Evolutionary conservation across 2,113 vertebrate species (phyloP).

Genomic region (Smithornis capensis): DNA sequence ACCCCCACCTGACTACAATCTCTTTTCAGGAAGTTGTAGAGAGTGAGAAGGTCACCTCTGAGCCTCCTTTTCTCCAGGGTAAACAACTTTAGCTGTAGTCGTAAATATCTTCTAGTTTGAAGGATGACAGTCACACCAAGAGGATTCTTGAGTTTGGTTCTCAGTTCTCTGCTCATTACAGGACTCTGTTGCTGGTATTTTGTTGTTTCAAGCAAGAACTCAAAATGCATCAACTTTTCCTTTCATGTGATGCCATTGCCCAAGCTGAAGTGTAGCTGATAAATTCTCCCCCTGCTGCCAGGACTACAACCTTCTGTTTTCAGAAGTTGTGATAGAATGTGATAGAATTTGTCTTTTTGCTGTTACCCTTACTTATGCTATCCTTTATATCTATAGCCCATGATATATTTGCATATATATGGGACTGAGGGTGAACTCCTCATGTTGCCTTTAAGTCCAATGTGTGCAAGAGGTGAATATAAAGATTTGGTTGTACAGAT

Average conservation of each 20-base stretch:
- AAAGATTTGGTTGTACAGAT: neutral
- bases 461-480: neutral
- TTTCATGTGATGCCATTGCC: neutral
- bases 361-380: neutral
- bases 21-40: too few species aligned
- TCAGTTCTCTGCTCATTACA: neutral
- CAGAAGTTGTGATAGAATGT: neutral
- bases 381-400: neutral
- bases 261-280: neutral
- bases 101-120: neutral
- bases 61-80: too few species aligned
- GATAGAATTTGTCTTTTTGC: neutral
- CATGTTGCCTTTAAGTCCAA: neutral
- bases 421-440: neutral
- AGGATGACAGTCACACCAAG: neutral
- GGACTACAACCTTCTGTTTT: neutral
- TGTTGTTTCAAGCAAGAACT: neutral
- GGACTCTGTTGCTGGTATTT: neutral
- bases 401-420: accelerated
- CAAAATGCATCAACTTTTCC: neutral
- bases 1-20: too few species aligned
- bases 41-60: too few species aligned
- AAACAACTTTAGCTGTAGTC: too few species aligned
- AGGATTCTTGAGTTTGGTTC: neutral
- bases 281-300: neutral